phyloP scores from a whole-genome alignment of 2,888 invertebrate genomes.

The Agapetus fuscipes region DNA sequence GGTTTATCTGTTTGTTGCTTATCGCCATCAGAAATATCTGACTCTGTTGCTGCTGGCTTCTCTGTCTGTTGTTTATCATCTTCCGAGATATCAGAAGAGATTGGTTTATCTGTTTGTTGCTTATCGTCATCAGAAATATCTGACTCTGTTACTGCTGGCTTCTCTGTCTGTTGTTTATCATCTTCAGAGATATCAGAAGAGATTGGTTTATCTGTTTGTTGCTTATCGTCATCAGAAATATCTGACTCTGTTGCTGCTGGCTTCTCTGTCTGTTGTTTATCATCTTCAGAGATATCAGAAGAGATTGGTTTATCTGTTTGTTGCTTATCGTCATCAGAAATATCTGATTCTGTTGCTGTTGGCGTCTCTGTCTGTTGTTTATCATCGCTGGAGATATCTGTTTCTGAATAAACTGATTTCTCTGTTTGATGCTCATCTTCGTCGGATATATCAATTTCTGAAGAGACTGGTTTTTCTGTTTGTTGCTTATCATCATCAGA shows the following conservation, averaged over 20 bases:
- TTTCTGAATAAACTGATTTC: conserved; percentile 5
- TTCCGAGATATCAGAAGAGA: too few species aligned
- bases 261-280: neutral
- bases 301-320: too few species aligned
- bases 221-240: neutral
- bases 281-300: neutral
- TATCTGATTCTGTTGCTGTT: neutral
- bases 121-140: neutral
- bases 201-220: conserved; percentile 4
- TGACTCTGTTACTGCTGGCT: conserved; percentile 1
- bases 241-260: neutral
- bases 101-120: too few species aligned
- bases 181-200: neutral
- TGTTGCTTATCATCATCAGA: neutral
- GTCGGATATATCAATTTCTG: neutral
- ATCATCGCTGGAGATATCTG: neutral
- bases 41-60: too few species aligned
- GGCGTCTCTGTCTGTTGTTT: conserved; percentile 2
- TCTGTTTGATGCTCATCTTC: neutral
- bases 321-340: neutral
- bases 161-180: conserved; percentile 3
- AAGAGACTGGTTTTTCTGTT: neutral
- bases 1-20: too few species aligned
- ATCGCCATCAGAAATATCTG: too few species aligned
- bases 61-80: too few species aligned